These are phyloP conservation scores for Eilema griseolum DNA, from an alignment of 2,888 invertebrate species.

Conservation along the genomic window DNA sequence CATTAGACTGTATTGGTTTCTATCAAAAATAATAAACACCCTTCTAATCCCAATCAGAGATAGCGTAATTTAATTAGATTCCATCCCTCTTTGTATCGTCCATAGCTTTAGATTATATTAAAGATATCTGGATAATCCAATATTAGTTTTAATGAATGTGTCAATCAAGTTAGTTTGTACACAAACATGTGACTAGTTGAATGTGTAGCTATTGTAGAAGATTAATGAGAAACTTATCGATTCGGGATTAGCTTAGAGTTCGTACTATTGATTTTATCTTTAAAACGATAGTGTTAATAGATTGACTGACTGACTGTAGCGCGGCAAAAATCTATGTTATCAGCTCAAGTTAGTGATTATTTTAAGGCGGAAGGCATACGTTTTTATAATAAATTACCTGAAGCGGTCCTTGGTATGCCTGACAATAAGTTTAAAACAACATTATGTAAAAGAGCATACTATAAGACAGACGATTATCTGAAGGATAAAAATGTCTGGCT, in stretches of 20 bases:
- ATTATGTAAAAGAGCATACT: too few species aligned
- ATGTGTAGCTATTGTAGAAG: slow-evolving; percentile 33
- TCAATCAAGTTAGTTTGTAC: slow-evolving; percentile 64
- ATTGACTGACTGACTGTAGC: not conserved
- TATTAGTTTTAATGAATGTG: slow-evolving; percentile 78
- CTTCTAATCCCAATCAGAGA: slow-evolving; percentile 40
- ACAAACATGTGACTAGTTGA: slow-evolving; percentile 9
- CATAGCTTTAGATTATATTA: slow-evolving; percentile 73
- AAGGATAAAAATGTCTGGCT: too few species aligned
- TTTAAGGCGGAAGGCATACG: too few species aligned
- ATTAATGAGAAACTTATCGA: slow-evolving; percentile 39
- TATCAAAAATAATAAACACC: slow-evolving; percentile 27
- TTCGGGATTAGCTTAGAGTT: slow-evolving; percentile 1
- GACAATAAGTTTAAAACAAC: too few species aligned
- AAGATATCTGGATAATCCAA: slow-evolving; percentile 76
- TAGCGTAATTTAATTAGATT: slow-evolving; percentile 35
- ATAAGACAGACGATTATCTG: too few species aligned
- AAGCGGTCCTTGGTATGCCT: too few species aligned
- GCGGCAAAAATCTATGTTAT: too few species aligned
- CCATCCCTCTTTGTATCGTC: slow-evolving; percentile 47
- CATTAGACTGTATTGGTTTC: not conserved
- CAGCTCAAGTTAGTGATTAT: too few species aligned
- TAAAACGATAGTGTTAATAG: not conserved
- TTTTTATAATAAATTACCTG: too few species aligned
- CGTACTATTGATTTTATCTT: not conserved